These are phyloP conservation scores for Empidonax traillii DNA, from an alignment of 2,113 vertebrate genomes.

Conservation along the genomic window DNA sequence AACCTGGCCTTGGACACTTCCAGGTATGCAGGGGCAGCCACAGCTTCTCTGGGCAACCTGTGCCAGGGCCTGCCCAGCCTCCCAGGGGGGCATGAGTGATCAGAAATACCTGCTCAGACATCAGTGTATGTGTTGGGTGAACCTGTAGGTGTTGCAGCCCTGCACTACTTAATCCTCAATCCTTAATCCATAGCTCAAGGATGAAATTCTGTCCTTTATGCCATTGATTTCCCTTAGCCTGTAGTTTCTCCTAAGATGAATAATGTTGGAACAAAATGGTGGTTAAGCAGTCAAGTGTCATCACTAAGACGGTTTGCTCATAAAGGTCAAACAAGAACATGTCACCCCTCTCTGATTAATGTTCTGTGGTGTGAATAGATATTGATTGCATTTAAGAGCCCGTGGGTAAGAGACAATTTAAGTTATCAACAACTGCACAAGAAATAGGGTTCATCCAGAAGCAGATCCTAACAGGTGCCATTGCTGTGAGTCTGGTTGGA, in stretches of 20 bases:
- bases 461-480: not conserved
- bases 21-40: not conserved
- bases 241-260: not conserved
- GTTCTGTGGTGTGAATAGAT: not conserved
- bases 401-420: not conserved
- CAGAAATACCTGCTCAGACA: not conserved
- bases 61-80: not conserved
- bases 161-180: not conserved
- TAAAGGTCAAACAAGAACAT: slow-evolving; percentile 42
- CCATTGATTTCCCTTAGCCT: slow-evolving; percentile 1
- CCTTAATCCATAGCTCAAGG: not conserved
- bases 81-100: not conserved
- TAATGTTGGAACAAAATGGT: not conserved
- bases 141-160: not conserved
- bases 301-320: slow-evolving; percentile 1
- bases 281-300: slow-evolving; percentile 1
- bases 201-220: slow-evolving; percentile 26
- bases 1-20: not conserved
- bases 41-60: not conserved
- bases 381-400: slow-evolving; percentile 30
- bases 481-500: not conserved
- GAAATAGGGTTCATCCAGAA: not conserved
- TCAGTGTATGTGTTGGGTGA: not conserved
- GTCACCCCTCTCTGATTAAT: slow-evolving; percentile 17
- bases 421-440: not conserved